These are phyloP conservation scores for Macrostomum lignano DNA, from an alignment of 1,140 invertebrate species.

Conservation along the genomic window DNA sequence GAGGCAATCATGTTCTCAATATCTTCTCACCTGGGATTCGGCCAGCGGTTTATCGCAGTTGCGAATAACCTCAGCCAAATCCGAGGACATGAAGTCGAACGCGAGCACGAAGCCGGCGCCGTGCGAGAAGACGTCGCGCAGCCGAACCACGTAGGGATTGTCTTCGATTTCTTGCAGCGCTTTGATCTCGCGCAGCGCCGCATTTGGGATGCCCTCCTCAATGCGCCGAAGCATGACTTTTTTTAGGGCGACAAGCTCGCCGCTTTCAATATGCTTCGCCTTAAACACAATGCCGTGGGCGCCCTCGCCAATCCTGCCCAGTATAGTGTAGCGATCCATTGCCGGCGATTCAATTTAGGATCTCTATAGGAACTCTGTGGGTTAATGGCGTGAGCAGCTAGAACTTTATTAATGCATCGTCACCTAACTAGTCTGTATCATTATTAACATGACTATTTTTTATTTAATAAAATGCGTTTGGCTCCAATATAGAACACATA, in stretches of 20 bases:
- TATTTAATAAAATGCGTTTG: too few species aligned
- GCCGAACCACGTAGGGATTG: slow-evolving; percentile 56
- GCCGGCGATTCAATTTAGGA: slow-evolving; percentile 9
- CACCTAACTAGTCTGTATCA: too few species aligned
- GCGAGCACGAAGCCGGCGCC: slow-evolving; percentile 61
- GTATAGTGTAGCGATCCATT: slow-evolving; percentile 49
- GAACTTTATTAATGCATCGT: too few species aligned
- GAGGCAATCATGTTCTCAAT: too few species aligned
- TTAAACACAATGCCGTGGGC: slow-evolving; percentile 74
- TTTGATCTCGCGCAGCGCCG: slow-evolving; percentile 68
- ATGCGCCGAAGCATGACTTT: slow-evolving; percentile 49
- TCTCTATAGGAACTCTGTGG: too few species aligned
- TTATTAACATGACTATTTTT: too few species aligned
- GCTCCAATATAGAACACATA: too few species aligned
- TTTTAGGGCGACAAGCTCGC: slow-evolving; percentile 53
- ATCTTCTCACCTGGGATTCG: slow-evolving; percentile 39
- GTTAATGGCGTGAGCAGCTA: too few species aligned
- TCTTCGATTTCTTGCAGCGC: slow-evolving; percentile 49
- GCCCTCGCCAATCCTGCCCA: slow-evolving; percentile 68
- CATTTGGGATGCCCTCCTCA: slow-evolving; percentile 49
- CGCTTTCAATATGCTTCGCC: slow-evolving; percentile 39
- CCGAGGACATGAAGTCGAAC: slow-evolving; percentile 67
- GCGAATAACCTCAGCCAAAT: slow-evolving; percentile 54
- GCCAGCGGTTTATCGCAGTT: slow-evolving; percentile 42
- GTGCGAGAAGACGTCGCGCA: slow-evolving; percentile 62